These are phyloP conservation scores for Prorops nasuta DNA, from an alignment of 1,140 invertebrate species.

Conservation along the genomic window DNA sequence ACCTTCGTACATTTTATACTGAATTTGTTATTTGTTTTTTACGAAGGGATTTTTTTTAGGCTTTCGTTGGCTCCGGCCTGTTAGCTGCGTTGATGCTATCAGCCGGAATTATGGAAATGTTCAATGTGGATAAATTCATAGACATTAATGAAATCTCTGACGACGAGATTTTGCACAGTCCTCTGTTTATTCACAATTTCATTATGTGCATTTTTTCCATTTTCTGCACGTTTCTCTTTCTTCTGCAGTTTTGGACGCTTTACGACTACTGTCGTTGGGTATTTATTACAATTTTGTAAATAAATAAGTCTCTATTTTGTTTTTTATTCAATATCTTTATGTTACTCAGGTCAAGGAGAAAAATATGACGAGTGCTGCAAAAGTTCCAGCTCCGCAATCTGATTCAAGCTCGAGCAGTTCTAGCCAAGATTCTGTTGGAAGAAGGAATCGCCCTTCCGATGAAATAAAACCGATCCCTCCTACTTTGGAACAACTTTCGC, in stretches of 20 bases:
- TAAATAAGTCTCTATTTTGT: constrained; percentile 1
- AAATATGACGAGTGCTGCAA: no score
- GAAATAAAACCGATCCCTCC: no score
- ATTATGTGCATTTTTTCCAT: constrained; percentile 44
- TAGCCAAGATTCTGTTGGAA: no score
- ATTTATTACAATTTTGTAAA: no score
- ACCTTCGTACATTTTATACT: neutral
- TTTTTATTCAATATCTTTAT: no score
- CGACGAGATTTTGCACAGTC: constrained; percentile 40
- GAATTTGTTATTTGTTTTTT: neutral
- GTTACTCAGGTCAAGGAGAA: no score
- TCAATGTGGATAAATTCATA: constrained; percentile 42
- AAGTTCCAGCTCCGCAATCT: no score
- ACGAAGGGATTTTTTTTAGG: constrained; percentile 23
- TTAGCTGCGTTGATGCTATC: constrained; percentile 34
- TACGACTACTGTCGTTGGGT: constrained; percentile 41
- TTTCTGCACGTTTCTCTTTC: constrained; percentile 39
- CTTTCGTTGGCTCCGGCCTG: constrained; percentile 27
- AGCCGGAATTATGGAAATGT: constrained; percentile 41
- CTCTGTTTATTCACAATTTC: constrained; percentile 49
- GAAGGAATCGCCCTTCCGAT: no score
- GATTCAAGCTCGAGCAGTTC: no score
- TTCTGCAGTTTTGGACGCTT: constrained; percentile 43
- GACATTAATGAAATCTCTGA: constrained; percentile 40
- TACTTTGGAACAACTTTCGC: no score